Evolutionary conservation across 2,113 vertebrate genomes (phyloP).

Genomic region (Sprattus sprattus): DNA sequence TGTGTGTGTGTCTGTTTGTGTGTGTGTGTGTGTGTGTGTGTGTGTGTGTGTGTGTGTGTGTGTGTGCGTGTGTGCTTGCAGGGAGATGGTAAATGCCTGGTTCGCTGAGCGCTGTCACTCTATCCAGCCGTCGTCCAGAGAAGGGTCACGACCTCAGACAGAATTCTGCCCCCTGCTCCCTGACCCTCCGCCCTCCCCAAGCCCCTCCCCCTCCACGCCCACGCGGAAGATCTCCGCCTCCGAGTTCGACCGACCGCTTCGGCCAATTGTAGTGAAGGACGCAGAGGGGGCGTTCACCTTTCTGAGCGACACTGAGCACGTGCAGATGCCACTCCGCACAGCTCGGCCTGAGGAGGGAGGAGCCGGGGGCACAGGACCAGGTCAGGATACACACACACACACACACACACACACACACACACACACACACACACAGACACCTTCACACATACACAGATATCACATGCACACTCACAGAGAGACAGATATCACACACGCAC

Average conservation of each 20-base stretch:
- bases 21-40: slow-evolving; percentile 9
- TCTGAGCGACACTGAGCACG: slow-evolving; percentile 80
- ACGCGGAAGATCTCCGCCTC: slow-evolving; percentile 94
- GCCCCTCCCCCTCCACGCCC: slow-evolving; percentile 76
- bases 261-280: slow-evolving; percentile 94
- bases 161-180: slow-evolving; percentile 63
- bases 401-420: too few relatives aligned
- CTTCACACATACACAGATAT: background rate
- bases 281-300: slow-evolving; percentile 90
- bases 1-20: too few relatives aligned
- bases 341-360: slow-evolving; percentile 59
- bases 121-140: slow-evolving; percentile 80
- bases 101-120: slow-evolving; percentile 93
- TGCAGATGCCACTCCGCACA: slow-evolving; percentile 75
- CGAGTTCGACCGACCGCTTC: slow-evolving; percentile 91
- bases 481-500: too few relatives aligned
- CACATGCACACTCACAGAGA: too few relatives aligned
- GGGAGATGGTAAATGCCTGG: slow-evolving; percentile 99
- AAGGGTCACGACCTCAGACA: slow-evolving; percentile 62
- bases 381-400: slow-evolving; percentile 15
- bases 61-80: slow-evolving; percentile 52
- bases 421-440: too few relatives aligned
- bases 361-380: background rate
- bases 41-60: slow-evolving; percentile 11
- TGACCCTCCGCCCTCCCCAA: slow-evolving; percentile 64